These are phyloP conservation scores for Hydrolagus affinis DNA, from an alignment of 2,113 vertebrate species.

Conservation along the genomic window DNA sequence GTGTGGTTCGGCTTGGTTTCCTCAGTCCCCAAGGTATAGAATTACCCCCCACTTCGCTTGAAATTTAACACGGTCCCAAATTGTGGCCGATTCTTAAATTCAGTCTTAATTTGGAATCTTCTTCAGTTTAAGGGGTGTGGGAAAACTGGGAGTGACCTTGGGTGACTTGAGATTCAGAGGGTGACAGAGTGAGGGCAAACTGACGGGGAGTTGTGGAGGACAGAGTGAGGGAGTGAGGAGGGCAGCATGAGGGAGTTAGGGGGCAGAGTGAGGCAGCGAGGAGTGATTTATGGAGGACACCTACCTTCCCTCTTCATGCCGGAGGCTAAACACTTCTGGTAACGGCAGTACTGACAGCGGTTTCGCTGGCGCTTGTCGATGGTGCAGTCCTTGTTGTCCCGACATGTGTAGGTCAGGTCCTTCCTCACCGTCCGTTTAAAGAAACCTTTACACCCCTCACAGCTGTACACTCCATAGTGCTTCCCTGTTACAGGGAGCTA, in stretches of 20 bases:
- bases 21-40: too few relatives aligned
- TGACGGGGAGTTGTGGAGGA: too few relatives aligned
- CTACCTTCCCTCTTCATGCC: conserved; percentile 73
- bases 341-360: conserved; percentile 71
- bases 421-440: conserved; percentile 69
- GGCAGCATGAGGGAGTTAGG: not conserved
- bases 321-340: conserved; percentile 70
- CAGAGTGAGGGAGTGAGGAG: not conserved
- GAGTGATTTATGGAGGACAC: conserved; percentile 26
- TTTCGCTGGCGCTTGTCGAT: conserved; percentile 70
- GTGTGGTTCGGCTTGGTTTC: too few relatives aligned
- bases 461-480: conserved; percentile 71
- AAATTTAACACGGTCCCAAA: too few relatives aligned
- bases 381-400: conserved; percentile 67
- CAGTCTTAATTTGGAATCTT: too few relatives aligned
- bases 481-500: conserved; percentile 50
- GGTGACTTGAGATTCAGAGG: not conserved
- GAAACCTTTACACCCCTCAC: conserved; percentile 70
- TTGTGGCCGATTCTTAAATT: too few relatives aligned
- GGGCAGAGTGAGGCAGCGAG: too few relatives aligned
- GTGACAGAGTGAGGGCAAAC: too few relatives aligned
- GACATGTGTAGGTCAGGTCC: conserved; percentile 67
- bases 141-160: not conserved
- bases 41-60: too few relatives aligned
- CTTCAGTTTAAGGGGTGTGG: too few relatives aligned